Evolutionary conservation across 2,888 invertebrate species (phyloP).

Genomic region (Baronia brevicornis): DNA sequence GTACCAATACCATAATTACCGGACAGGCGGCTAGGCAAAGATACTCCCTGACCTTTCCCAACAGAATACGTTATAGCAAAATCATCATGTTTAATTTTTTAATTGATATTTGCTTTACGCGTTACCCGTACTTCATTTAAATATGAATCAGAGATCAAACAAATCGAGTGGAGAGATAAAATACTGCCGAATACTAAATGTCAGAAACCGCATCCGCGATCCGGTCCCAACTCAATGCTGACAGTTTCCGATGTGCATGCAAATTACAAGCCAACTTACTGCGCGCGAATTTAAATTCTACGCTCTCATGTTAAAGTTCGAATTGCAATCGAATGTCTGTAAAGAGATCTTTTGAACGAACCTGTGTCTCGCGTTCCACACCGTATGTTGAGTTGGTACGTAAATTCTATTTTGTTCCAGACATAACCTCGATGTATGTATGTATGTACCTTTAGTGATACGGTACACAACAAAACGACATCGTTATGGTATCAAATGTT

Average conservation of each 20-base stretch:
- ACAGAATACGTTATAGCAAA: too few species aligned
- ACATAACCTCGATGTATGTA: background rate
- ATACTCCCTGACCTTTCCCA: too few species aligned
- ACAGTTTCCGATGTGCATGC: conserved; percentile 34
- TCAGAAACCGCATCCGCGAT: conserved; percentile 24
- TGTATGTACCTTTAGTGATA: conserved; percentile 2
- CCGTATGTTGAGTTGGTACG: conserved; percentile 18
- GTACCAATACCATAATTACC: too few species aligned
- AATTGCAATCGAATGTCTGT: conserved; percentile 15
- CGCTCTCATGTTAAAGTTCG: conserved; percentile 19
- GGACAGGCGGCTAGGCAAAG: too few species aligned
- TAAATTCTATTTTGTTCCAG: conserved; percentile 23
- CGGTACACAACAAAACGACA: background rate
- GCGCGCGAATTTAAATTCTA: conserved; percentile 19
- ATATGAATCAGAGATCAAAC: background rate
- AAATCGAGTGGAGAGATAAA: conserved; percentile 16
- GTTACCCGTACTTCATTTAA: too few species aligned
- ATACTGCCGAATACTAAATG: conserved; percentile 26
- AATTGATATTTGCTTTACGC: too few species aligned
- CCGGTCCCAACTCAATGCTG: conserved; percentile 28
- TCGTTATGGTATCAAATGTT: conserved; percentile 4
- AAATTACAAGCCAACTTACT: conserved; percentile 28
- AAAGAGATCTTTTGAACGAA: conserved; percentile 15
- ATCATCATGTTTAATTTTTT: too few species aligned
- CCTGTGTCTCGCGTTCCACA: conserved; percentile 26